Evolutionary conservation across 2,113 vertebrate genomes (phyloP).

Genomic region (Dolichallabes microphthalmus): DNA sequence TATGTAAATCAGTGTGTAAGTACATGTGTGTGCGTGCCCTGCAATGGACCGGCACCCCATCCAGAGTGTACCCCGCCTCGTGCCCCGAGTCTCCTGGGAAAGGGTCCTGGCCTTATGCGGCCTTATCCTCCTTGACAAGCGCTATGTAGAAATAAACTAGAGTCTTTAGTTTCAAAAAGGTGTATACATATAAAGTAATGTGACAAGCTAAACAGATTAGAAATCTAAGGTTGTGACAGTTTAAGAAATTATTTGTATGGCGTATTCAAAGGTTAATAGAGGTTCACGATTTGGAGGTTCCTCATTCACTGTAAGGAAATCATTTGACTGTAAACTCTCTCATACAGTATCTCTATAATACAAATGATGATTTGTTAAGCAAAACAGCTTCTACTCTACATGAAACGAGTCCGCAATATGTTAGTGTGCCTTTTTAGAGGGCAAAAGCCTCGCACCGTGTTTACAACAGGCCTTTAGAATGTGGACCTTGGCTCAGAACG

Average conservation of each 20-base stretch:
- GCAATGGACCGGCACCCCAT: too few relatives aligned
- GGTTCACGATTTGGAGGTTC: too few relatives aligned
- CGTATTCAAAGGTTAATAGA: neutral
- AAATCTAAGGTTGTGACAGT: neutral
- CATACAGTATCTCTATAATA: neutral
- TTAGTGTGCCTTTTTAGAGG: neutral
- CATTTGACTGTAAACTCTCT: neutral
- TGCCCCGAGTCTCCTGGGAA: too few relatives aligned
- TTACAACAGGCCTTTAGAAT: conserved; percentile 14
- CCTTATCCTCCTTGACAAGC: too few relatives aligned
- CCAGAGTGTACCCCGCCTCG: too few relatives aligned
- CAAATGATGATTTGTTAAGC: neutral
- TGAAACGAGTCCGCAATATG: neutral
- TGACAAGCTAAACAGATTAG: neutral
- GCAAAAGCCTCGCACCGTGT: conserved; percentile 1
- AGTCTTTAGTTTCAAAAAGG: neutral
- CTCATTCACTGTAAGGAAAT: neutral
- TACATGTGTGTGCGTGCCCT: too few relatives aligned
- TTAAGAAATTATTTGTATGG: neutral
- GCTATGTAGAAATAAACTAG: neutral
- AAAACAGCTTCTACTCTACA: neutral
- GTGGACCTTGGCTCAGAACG: conserved; percentile 16
- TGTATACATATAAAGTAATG: neutral
- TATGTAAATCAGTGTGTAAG: too few relatives aligned
- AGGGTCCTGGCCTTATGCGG: too few relatives aligned